phyloP scores from a whole-genome alignment of 2,797 vertebrate species.

The Sphaeramia orbicularis region DNA sequence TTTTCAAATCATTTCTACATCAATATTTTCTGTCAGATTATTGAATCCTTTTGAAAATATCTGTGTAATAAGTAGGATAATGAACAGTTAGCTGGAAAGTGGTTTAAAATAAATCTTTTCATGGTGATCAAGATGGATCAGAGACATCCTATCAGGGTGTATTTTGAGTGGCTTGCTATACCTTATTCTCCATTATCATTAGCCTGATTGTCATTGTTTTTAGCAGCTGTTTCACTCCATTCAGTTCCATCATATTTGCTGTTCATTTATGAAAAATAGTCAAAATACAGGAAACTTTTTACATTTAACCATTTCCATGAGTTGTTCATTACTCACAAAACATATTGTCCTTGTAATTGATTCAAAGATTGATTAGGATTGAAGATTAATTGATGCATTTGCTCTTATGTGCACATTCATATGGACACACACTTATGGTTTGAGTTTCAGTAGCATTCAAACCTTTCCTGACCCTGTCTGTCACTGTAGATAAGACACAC shows the following conservation, averaged over 20 bases:
- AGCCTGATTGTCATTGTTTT: background rate
- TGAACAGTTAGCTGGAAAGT: no score
- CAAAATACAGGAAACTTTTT: no score
- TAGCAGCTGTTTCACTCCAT: background rate
- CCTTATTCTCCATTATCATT: background rate
- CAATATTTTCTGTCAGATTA: no score
- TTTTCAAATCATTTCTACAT: no score
- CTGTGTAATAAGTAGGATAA: no score
- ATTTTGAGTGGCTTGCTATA: no score
- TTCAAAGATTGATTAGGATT: background rate
- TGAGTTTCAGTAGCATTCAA: conserved; percentile 3
- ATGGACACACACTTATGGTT: background rate
- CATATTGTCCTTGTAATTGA: background rate
- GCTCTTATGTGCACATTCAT: background rate
- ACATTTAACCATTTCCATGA: background rate
- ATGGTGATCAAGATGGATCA: no score
- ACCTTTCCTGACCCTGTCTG: conserved; percentile 49
- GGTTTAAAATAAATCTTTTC: no score
- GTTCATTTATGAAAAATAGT: no score
- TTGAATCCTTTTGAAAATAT: no score
- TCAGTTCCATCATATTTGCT: background rate
- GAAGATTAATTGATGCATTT: background rate
- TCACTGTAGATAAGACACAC: conserved; percentile 57
- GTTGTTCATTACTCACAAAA: background rate
- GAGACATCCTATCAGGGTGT: no score